Evolutionary conservation across 1,140 invertebrate genomes (phyloP), one percentile per base, ranked within the genome.

Genomic region (Caenorhabditis inopinata): DNA sequence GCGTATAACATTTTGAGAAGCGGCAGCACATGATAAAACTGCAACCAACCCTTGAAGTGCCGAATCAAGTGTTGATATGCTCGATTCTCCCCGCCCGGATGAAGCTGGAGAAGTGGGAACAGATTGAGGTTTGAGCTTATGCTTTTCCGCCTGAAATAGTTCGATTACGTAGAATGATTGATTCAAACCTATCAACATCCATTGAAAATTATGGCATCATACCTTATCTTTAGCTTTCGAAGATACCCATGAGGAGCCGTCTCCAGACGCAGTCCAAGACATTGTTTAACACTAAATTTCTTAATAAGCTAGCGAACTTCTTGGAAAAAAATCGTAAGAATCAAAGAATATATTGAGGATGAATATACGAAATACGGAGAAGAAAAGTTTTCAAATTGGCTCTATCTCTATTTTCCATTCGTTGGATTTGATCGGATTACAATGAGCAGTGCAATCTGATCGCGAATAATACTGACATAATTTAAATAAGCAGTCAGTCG

Each of bases 111-210:
- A 68, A 9, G 58, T 68, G 3, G 58, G 58, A 18, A 68, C 58
- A 68, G 58, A 68, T 21, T 68, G 58, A 68, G 58, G 58, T 38
- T 68, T 68, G 58, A 68, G 58, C 32, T 68, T 68, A 68, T 68
- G 58, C 58, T 68, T 68, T 38, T 68, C 58, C 32, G 32, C 32
- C 58, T 68, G 7, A 68, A 68, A 32, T 32, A 42, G 5, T 42
- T 42, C 14, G 5, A 42, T 42, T 42, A 42, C 38, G 38, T 42
- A 42, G 14, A 5, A 7, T 42, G 38, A 7, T 42, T 42, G 38
- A 42, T 7, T 42, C 38, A 42, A 42, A 42, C 14, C 38, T 7
- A 68, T 38, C n/a, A 68, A 21, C 11, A n/a, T 21, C 32, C n/a
- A 62, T 32, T 62, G 27, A 51, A 23, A 21, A 51, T n/a, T n/a